A percentile compares a stretch with the other conserved stretches of the same genome.
phyloP scores from a whole-genome alignment of 1,140 invertebrate genomes.

The Leptonema lineaticorne region DNA sequence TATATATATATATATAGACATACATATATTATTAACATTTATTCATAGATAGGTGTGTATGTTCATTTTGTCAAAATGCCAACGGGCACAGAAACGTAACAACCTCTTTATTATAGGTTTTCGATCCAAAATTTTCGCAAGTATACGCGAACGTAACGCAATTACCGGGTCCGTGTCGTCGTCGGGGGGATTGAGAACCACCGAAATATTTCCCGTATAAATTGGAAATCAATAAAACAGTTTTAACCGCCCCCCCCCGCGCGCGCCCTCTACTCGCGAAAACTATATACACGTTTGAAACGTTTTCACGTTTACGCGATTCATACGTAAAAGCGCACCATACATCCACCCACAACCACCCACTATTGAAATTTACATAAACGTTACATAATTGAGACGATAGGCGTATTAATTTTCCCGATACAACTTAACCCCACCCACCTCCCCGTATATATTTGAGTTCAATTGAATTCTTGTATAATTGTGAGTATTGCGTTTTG shows the following conservation, averaged over 20 bases:
- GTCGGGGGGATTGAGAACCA: not conserved
- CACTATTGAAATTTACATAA: slow-evolving; percentile 17
- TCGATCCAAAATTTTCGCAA: slow-evolving; percentile 1
- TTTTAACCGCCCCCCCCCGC: too few relatives aligned
- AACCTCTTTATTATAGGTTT: slow-evolving; percentile 2
- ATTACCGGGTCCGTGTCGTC: slow-evolving; percentile 3
- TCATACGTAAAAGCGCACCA: not conserved
- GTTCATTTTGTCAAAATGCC: slow-evolving; percentile 13
- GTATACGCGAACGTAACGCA: not conserved
- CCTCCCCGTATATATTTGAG: too few relatives aligned
- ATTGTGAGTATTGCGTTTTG: too few relatives aligned
- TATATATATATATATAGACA: not conserved
- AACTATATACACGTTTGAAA: not conserved
- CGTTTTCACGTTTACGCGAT: not conserved
- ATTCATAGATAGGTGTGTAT: too few relatives aligned
- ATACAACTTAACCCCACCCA: too few relatives aligned
- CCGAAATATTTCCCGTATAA: not conserved
- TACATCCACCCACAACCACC: too few relatives aligned
- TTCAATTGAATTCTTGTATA: too few relatives aligned
- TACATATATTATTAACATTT: too few relatives aligned
- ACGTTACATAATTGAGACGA: slow-evolving; percentile 10
- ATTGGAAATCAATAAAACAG: slow-evolving; percentile 14
- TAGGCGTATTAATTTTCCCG: too few relatives aligned
- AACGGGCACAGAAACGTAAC: not conserved
- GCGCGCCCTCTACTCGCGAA: too few relatives aligned